Percentiles rank a stretch among this genome's conserved stretches.
phyloP scores from a whole-genome alignment of 2,797 vertebrate genomes.

The Peromyscus eremicus region DNA sequence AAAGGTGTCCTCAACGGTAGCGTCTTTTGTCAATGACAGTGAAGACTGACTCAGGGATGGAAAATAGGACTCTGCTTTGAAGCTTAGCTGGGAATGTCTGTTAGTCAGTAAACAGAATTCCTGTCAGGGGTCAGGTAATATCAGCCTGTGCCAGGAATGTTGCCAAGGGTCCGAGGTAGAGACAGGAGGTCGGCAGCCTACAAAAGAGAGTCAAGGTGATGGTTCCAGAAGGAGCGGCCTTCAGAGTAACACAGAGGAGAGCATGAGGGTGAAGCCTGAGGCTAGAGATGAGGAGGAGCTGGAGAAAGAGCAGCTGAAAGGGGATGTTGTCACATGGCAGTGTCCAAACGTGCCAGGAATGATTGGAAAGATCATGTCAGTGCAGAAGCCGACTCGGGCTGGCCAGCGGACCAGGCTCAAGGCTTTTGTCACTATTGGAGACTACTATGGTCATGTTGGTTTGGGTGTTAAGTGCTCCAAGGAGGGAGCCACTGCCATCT shows the following conservation, averaged over 20 bases:
- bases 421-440: neutral
- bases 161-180: neutral
- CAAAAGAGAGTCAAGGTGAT: neutral
- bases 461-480: neutral
- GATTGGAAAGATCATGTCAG: neutral
- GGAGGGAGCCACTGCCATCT: neutral
- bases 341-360: neutral
- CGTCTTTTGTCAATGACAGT: neutral
- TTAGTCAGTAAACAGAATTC: neutral
- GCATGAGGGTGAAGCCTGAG: neutral
- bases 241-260: neutral
- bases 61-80: neutral
- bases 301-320: neutral
- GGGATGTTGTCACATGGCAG: neutral
- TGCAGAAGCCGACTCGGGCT: neutral
- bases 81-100: neutral
- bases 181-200: neutral
- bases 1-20: neutral
- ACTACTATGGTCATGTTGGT: neutral
- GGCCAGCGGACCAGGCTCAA: neutral
- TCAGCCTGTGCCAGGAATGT: neutral
- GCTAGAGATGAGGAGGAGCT: neutral
- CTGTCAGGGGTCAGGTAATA: neutral
- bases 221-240: neutral
- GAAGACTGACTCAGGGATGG: neutral